Conservation (phyloP, 2,888 invertebrate genomes). For the Amiota communis region DNA sequence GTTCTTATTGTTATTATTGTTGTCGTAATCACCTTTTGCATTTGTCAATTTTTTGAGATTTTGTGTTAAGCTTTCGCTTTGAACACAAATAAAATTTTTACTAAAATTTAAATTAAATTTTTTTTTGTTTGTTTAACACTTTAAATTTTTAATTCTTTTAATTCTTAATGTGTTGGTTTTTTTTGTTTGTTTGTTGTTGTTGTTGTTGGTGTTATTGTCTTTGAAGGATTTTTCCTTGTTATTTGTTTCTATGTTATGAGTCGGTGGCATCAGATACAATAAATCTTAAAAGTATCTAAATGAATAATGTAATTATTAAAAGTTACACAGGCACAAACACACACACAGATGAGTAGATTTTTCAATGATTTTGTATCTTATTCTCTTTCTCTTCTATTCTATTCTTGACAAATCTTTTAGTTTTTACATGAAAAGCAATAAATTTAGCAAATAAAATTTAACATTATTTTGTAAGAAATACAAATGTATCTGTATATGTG, state of each 20-base stretch:
- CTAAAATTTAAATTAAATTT: constrained; percentile 11
- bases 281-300: constrained; percentile 18
- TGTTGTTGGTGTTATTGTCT: constrained; percentile 4
- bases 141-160: constrained; percentile 4
- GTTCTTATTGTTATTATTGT: background rate
- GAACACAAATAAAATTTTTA: background rate
- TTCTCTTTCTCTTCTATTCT: constrained; percentile 42
- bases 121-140: background rate
- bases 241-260: background rate
- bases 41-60: constrained; percentile 16
- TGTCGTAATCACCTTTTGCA: constrained; percentile 36
- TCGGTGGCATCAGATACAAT: constrained; percentile 7
- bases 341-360: constrained; percentile 2
- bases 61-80: no score
- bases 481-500: background rate
- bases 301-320: constrained; percentile 16
- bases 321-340: constrained; percentile 3
- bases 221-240: constrained; percentile 16
- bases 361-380: constrained; percentile 25
- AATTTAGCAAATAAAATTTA: constrained; percentile 1
- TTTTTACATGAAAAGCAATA: constrained; percentile 26
- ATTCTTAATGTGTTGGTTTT: background rate
- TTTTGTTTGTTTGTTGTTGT: background rate
- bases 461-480: no score
- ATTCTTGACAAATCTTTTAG: constrained; percentile 32